These are phyloP conservation scores for Meghimatium bilineatum DNA, from an alignment of 2,888 invertebrate genomes.

Conservation along the genomic window DNA sequence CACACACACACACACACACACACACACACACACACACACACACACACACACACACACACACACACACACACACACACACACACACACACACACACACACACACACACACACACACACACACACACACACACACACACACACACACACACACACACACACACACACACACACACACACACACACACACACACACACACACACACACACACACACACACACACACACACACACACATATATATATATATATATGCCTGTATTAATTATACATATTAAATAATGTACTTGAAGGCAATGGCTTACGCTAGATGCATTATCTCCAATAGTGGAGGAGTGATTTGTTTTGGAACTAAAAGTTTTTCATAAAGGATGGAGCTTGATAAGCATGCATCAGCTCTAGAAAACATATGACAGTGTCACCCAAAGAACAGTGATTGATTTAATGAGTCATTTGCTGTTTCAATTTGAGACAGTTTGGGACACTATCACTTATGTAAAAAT, in stretches of 20 bases:
- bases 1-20: neutral
- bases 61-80: neutral
- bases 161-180: neutral
- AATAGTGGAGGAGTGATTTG: too few relatives aligned
- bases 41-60: neutral
- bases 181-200: neutral
- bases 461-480: too few relatives aligned
- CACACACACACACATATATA: neutral
- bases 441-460: too few relatives aligned
- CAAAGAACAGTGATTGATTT: too few relatives aligned
- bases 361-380: too few relatives aligned
- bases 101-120: neutral
- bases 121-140: neutral
- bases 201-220: neutral
- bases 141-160: neutral
- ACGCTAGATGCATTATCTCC: too few relatives aligned
- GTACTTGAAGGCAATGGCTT: too few relatives aligned
- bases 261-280: too few relatives aligned
- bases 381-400: too few relatives aligned
- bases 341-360: too few relatives aligned
- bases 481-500: too few relatives aligned
- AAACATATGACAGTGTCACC: too few relatives aligned
- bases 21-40: neutral
- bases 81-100: neutral
- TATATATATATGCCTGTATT: neutral